A percentile compares a stretch with the other conserved stretches of the same genome.
phyloP scores from a whole-genome alignment of 2,888 invertebrate genomes.

The Serrognathus titanus region DNA sequence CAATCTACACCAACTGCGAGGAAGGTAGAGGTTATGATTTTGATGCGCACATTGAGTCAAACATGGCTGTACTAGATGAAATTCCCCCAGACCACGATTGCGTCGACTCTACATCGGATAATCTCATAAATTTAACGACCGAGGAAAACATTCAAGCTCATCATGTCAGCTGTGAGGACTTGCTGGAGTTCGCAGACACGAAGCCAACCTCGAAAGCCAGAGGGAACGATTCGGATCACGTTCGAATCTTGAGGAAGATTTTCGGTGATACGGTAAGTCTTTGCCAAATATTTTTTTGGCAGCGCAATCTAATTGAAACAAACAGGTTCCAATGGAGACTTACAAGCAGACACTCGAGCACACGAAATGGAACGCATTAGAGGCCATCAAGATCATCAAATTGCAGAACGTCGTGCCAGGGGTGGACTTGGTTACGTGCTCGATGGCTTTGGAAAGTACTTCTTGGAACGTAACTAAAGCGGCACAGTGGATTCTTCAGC shows the following conservation, averaged over 20 bases:
- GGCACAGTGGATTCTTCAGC: slow-evolving; percentile 57
- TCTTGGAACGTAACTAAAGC: slow-evolving; percentile 68
- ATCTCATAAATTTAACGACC: not conserved
- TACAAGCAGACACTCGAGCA: slow-evolving; percentile 66
- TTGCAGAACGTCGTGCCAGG: slow-evolving; percentile 54
- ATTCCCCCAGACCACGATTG: slow-evolving; percentile 43
- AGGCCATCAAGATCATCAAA: slow-evolving; percentile 78
- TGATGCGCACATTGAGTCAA: slow-evolving; percentile 57
- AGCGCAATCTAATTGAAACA: too few species aligned
- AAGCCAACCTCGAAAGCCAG: slow-evolving; percentile 79
- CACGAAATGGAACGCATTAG: slow-evolving; percentile 85
- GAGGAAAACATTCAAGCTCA: slow-evolving; percentile 52
- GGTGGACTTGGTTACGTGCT: slow-evolving; percentile 46
- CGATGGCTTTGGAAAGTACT: slow-evolving; percentile 56
- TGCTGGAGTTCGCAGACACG: slow-evolving; percentile 82
- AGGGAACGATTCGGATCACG: slow-evolving; percentile 87
- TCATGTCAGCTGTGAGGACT: slow-evolving; percentile 87
- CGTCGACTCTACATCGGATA: slow-evolving; percentile 34
- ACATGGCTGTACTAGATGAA: slow-evolving; percentile 59
- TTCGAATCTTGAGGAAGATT: slow-evolving; percentile 86
- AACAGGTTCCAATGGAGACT: slow-evolving; percentile 51
- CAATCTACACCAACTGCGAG: slow-evolving; percentile 37
- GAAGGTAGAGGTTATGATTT: slow-evolving; percentile 41
- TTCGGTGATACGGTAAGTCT: slow-evolving; percentile 66
- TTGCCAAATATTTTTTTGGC: too few species aligned